phyloP scores from a whole-genome alignment of 2,113 vertebrate genomes.

The Meriones unguiculatus region DNA sequence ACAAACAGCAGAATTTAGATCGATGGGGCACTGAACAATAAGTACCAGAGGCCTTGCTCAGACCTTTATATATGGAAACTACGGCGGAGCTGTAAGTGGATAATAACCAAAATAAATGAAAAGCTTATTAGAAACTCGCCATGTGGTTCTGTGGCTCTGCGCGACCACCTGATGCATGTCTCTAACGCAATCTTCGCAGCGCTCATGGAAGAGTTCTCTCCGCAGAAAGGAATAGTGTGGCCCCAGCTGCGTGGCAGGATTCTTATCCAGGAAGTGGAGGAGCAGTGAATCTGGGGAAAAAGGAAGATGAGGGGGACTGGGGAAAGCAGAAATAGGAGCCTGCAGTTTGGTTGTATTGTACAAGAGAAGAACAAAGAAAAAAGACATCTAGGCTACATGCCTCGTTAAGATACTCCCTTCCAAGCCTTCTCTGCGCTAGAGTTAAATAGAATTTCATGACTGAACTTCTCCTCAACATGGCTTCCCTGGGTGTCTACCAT shows the following conservation, averaged over 20 bases:
- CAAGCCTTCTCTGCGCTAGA: neutral
- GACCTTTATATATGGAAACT: neutral
- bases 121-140: neutral
- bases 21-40: neutral
- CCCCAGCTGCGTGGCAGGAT: neutral
- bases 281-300: neutral
- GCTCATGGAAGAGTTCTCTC: neutral
- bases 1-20: neutral
- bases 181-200: neutral
- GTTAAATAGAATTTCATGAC: neutral
- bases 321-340: too few species aligned
- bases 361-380: too few species aligned
- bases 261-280: neutral
- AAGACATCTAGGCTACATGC: neutral
- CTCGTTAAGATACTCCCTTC: neutral
- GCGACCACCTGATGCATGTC: neutral
- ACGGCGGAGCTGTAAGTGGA: neutral
- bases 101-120: neutral
- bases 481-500: neutral
- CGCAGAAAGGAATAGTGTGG: neutral
- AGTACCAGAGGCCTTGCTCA: neutral
- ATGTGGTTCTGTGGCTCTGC: neutral
- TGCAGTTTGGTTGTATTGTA: neutral
- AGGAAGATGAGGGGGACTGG: neutral
- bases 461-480: neutral